Conservation (phyloP, 2,797 vertebrate genomes). For the Channa striata region DNA sequence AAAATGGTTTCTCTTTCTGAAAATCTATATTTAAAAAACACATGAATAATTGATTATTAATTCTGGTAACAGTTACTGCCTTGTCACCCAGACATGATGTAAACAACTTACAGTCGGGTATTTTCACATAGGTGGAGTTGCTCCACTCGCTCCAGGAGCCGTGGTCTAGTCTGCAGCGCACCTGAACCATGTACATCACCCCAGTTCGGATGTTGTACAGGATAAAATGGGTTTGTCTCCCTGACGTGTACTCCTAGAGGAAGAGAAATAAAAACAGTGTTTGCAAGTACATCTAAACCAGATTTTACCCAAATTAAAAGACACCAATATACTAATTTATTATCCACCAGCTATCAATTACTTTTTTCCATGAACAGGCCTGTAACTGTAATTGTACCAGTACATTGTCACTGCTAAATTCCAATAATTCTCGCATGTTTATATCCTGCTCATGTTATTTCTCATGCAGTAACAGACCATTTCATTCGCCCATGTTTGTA, state of each 20-base stretch:
- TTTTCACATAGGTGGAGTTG: slow-evolving; percentile 61
- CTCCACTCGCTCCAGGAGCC: slow-evolving; percentile 92
- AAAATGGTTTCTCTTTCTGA: slow-evolving; percentile 78
- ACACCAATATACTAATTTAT: no score
- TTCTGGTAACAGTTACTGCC: background rate
- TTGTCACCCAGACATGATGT: background rate
- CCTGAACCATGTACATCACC: slow-evolving; percentile 83
- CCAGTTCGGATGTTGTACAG: slow-evolving; percentile 84
- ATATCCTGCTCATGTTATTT: no score
- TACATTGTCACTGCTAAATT: no score
- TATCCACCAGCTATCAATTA: no score
- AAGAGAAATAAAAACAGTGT: background rate
- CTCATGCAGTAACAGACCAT: no score
- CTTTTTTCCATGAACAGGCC: no score
- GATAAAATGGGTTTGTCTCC: slow-evolving; percentile 81
- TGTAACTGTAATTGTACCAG: no score
- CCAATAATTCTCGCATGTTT: no score
- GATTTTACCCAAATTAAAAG: no score
- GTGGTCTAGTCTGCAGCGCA: slow-evolving; percentile 88
- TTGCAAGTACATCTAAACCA: no score
- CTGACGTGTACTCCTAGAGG: slow-evolving; percentile 79
- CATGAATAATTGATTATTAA: background rate
- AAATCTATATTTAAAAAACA: slow-evolving; percentile 74
- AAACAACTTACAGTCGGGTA: slow-evolving; percentile 83
- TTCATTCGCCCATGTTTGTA: no score